Percentiles rank a stretch among this genome's conserved stretches.
These are phyloP conservation scores for Idaea dimidiata DNA, from an alignment of 2,888 invertebrate species.

Conservation along the genomic window DNA sequence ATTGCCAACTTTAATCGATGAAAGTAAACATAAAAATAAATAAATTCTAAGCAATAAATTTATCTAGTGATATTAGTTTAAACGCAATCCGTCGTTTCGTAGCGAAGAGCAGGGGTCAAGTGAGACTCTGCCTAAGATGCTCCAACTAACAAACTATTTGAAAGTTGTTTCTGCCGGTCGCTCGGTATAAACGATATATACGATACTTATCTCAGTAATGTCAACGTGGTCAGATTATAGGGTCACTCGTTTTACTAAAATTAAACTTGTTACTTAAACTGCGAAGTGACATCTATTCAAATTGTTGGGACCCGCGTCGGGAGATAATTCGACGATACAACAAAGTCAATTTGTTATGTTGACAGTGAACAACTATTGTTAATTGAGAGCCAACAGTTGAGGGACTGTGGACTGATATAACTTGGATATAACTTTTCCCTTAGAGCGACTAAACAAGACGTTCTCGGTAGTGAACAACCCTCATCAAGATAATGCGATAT, in stretches of 20 bases:
- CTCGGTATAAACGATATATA: conserved; percentile 9
- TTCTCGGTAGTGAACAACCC: not conserved
- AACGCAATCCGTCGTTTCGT: conserved; percentile 29
- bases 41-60: conserved; percentile 39
- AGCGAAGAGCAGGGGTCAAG: conserved; percentile 33
- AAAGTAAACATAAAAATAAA: conserved; percentile 43
- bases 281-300: conserved; percentile 22
- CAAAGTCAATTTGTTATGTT: not conserved
- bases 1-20: conserved; percentile 44
- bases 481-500: not conserved
- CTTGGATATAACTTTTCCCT: not conserved
- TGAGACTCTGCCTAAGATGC: conserved; percentile 22
- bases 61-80: conserved; percentile 42
- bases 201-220: conserved; percentile 34
- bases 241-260: conserved; percentile 40
- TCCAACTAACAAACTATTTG: conserved; percentile 31
- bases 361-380: not conserved
- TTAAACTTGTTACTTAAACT: conserved; percentile 22
- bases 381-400: not conserved
- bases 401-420: not conserved
- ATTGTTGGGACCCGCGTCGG: conserved; percentile 3
- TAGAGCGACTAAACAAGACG: not conserved
- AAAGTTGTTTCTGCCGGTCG: conserved; percentile 54
- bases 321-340: not conserved
- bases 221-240: conserved; percentile 41